phyloP scores from a whole-genome alignment of 1,140 invertebrate species.

The Aculops lycopersici region DNA sequence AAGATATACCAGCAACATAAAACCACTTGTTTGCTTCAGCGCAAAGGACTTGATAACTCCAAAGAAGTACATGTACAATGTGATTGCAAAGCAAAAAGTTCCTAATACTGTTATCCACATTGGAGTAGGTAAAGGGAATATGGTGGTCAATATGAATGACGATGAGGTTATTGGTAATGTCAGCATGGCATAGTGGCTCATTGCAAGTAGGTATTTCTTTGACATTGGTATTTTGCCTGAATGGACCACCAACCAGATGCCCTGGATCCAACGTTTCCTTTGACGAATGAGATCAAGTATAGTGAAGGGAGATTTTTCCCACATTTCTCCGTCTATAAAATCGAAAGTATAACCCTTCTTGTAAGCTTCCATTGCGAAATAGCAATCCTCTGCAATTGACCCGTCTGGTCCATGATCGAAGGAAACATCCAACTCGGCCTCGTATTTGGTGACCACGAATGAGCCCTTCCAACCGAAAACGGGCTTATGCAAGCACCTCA shows the following conservation, averaged over 20 bases:
- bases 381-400: slow-evolving; percentile 24
- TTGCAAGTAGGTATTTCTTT: slow-evolving; percentile 45
- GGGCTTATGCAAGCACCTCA: slow-evolving; percentile 69
- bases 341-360: slow-evolving; percentile 17
- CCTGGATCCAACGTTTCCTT: slow-evolving; percentile 65
- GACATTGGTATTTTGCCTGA: slow-evolving; percentile 44
- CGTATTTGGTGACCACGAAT: slow-evolving; percentile 18
- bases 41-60: slow-evolving; percentile 80
- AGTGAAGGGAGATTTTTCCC: slow-evolving; percentile 56
- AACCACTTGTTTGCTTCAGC: slow-evolving; percentile 41
- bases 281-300: slow-evolving; percentile 78
- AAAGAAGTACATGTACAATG: slow-evolving; percentile 83
- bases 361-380: slow-evolving; percentile 21
- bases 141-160: slow-evolving; percentile 42
- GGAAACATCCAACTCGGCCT: slow-evolving; percentile 18
- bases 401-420: slow-evolving; percentile 22
- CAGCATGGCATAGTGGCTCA: slow-evolving; percentile 79
- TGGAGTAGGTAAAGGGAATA: slow-evolving; percentile 58
- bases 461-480: slow-evolving; percentile 77
- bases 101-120: slow-evolving; percentile 32
- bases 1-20: slow-evolving; percentile 43
- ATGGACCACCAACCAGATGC: slow-evolving; percentile 72
- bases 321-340: slow-evolving; percentile 22
- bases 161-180: slow-evolving; percentile 67
- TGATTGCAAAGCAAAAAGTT: slow-evolving; percentile 55